Base-by-base conservation (phyloP, 2,797 vertebrate species). In the Danio tinwini region DNA sequence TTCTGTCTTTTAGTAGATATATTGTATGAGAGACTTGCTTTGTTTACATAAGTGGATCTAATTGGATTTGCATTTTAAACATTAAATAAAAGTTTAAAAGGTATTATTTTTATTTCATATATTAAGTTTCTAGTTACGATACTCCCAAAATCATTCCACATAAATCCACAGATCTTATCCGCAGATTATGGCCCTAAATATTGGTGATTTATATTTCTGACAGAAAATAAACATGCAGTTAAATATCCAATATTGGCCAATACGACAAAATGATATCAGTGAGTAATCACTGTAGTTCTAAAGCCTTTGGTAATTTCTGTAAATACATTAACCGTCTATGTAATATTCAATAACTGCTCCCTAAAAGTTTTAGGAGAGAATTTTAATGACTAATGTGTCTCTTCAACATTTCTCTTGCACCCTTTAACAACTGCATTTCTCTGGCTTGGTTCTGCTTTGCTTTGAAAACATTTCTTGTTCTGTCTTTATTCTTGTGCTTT, bases 401-500 rank as follows among this genome's bases (percentile, higher is more conserved):
- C n/a, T 70, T 52, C 8, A 4, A 49, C 76, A 78, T 19, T 74
- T 11, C 55, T 62, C 4, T 61, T 50, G 16, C 11, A 39, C 17
- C 14, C 13, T 77, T 67, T 78, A 16, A 55, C 1, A 10, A 29
- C 44, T 42, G 55, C n/a, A 10, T 58, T 65, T 21, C 5, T 59
- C 65, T 13, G 69, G 42, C 7, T 76, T 50, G 7, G 52, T n/a
- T 69, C 56, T 71, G 29, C 70, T 73, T 56, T 61, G 58, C 39
- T 81, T 59, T 80, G 50, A 55, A 85, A 59, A 47, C 56, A 7
- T 49, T 63, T 84, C 63, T 85, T 78, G 81, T 90, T 82, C 83
- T 82, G 85, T 81, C 89, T 78, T 84, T 90, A 82, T 89, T 90
- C 82, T 92, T 85, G 88, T 80, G 88, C 90, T 88, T 90, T 83